Evolutionary conservation across 2,888 invertebrate species (phyloP).

Genomic region (Amorpha juglandis): DNA sequence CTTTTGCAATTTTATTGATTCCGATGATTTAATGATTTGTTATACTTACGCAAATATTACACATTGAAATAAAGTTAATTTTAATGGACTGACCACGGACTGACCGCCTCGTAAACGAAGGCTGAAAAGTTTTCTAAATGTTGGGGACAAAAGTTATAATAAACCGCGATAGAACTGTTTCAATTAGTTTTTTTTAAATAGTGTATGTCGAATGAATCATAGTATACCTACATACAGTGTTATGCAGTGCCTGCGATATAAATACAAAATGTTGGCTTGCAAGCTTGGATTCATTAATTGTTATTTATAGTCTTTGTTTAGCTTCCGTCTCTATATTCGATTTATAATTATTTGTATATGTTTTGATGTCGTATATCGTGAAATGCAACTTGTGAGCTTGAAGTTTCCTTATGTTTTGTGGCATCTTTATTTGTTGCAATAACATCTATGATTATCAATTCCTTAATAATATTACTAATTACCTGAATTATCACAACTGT

Average conservation of each 20-base stretch:
- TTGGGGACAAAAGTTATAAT: too few relatives aligned
- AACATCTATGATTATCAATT: conserved; percentile 37
- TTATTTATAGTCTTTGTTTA: conserved; percentile 62
- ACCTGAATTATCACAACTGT: background rate
- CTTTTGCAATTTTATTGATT: too few relatives aligned
- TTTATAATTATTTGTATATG: conserved; percentile 51
- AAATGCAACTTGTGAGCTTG: conserved; percentile 35
- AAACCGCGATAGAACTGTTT: too few relatives aligned
- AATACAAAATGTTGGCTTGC: conserved; percentile 56
- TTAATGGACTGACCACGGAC: too few relatives aligned
- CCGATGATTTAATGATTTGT: too few relatives aligned
- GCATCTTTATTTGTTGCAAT: conserved; percentile 53
- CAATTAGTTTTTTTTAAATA: background rate
- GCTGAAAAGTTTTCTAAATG: too few relatives aligned
- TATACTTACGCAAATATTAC: too few relatives aligned
- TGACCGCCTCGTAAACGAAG: too few relatives aligned
- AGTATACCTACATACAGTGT: background rate
- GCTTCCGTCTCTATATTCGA: conserved; percentile 59
- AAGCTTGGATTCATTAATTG: conserved; percentile 49
- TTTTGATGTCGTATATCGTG: conserved; percentile 47
- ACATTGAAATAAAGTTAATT: too few relatives aligned
- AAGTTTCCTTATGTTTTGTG: conserved; percentile 53
- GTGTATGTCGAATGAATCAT: background rate
- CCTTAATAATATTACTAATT: background rate
- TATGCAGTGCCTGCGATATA: conserved; percentile 54